phyloP scores from a whole-genome alignment of 2,113 vertebrate genomes.

The Melanerpes formicivorus region DNA sequence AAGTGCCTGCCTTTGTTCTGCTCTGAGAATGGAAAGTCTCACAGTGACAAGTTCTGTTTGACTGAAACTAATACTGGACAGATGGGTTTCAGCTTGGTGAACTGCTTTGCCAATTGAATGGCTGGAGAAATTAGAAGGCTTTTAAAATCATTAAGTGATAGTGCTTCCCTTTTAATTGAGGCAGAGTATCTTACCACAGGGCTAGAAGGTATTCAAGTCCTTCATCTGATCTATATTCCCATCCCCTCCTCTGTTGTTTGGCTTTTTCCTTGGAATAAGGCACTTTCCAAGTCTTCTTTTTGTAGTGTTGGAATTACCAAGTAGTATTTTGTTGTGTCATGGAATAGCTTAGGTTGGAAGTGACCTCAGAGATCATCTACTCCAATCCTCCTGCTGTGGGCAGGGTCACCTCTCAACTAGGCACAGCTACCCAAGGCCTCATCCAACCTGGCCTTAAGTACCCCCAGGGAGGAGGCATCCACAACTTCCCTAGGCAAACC shows the following conservation, averaged over 20 bases:
- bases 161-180: slow-evolving; percentile 20
- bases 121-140: slow-evolving; percentile 45
- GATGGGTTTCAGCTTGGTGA: slow-evolving; percentile 43
- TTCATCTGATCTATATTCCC: neutral
- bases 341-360: neutral
- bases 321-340: neutral
- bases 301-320: neutral
- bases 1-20: neutral
- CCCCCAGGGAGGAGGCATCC: no score
- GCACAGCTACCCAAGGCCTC: no score
- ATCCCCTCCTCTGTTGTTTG: neutral
- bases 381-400: no score
- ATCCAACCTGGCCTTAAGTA: no score
- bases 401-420: no score
- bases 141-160: slow-evolving; percentile 38
- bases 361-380: no score
- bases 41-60: neutral
- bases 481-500: no score
- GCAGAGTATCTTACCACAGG: neutral
- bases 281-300: neutral
- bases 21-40: slow-evolving; percentile 13
- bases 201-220: neutral
- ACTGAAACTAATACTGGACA: slow-evolving; percentile 34
- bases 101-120: slow-evolving; percentile 15
- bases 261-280: neutral